These are phyloP conservation scores for Loripinus fragilis DNA, from an alignment of 2,888 invertebrate genomes.

Conservation along the genomic window DNA sequence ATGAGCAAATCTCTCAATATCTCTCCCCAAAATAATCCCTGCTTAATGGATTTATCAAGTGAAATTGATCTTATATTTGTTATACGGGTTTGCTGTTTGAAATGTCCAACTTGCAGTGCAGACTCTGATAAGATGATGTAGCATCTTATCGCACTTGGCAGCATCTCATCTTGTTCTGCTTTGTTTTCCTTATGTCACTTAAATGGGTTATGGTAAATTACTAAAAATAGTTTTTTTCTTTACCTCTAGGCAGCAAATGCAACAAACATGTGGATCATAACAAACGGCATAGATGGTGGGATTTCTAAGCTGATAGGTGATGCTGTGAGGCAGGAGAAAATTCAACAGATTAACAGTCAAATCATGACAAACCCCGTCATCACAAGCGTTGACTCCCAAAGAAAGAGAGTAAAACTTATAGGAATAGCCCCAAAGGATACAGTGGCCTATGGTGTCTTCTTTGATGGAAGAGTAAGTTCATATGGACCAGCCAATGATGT, in stretches of 20 bases:
- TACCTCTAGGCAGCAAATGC: slow-evolving; percentile 79
- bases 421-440: slow-evolving; percentile 74
- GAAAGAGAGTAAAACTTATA: slow-evolving; percentile 73
- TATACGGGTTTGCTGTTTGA: too few species aligned
- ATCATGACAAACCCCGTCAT: slow-evolving; percentile 46
- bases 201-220: too few species aligned
- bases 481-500: too few species aligned
- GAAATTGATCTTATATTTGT: too few species aligned
- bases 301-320: slow-evolving; percentile 81
- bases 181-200: too few species aligned
- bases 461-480: slow-evolving; percentile 68
- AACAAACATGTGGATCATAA: slow-evolving; percentile 82
- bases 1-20: too few species aligned
- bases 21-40: too few species aligned
- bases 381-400: slow-evolving; percentile 50
- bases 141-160: too few species aligned
- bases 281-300: slow-evolving; percentile 80
- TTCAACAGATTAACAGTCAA: slow-evolving; percentile 63
- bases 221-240: background rate
- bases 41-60: too few species aligned
- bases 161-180: too few species aligned
- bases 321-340: slow-evolving; percentile 78
- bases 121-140: too few species aligned
- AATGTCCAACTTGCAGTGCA: too few species aligned
- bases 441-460: slow-evolving; percentile 62